Conservation (phyloP, 2,797 vertebrate species). For the Xenentodon cancila region DNA sequence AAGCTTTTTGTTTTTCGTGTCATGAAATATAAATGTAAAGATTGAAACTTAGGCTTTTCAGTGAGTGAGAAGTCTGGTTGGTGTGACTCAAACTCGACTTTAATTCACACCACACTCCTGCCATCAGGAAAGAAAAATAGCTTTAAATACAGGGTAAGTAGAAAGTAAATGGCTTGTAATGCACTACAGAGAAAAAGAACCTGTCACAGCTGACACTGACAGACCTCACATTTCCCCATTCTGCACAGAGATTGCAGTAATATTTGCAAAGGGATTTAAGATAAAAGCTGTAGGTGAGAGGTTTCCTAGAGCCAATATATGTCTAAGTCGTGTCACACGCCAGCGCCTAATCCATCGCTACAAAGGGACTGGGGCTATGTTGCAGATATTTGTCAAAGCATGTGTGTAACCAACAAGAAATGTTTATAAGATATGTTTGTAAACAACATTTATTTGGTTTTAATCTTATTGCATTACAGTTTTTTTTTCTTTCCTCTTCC, state of each 20-base stretch:
- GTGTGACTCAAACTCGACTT: constrained; percentile 70
- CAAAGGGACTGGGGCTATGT: constrained; percentile 26
- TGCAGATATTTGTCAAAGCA: constrained; percentile 38
- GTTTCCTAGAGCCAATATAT: constrained; percentile 51
- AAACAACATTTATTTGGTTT: constrained; percentile 47
- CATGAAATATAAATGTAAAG: constrained; percentile 36
- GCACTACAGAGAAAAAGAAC: constrained; percentile 68
- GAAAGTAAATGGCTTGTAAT: constrained; percentile 76
- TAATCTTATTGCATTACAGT: constrained; percentile 38
- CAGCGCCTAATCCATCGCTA: constrained; percentile 44
- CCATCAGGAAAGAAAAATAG: constrained; percentile 71
- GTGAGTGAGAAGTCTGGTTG: constrained; percentile 49
- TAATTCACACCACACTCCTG: constrained; percentile 70
- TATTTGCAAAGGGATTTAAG: constrained; percentile 77
- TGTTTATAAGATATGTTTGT: constrained; percentile 26
- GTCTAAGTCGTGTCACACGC: constrained; percentile 46
- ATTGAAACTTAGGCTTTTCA: constrained; percentile 49
- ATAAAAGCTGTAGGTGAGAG: constrained; percentile 71
- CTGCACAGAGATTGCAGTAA: constrained; percentile 62
- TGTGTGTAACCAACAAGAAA: neutral
- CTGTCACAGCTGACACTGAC: constrained; percentile 72
- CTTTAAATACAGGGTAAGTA: constrained; percentile 81
- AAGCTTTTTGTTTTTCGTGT: constrained; percentile 12
- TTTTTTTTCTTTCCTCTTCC: constrained; percentile 37
- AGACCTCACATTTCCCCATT: constrained; percentile 65